phyloP scores from a whole-genome alignment of 2,888 invertebrate genomes.

The Erebia ligea region DNA sequence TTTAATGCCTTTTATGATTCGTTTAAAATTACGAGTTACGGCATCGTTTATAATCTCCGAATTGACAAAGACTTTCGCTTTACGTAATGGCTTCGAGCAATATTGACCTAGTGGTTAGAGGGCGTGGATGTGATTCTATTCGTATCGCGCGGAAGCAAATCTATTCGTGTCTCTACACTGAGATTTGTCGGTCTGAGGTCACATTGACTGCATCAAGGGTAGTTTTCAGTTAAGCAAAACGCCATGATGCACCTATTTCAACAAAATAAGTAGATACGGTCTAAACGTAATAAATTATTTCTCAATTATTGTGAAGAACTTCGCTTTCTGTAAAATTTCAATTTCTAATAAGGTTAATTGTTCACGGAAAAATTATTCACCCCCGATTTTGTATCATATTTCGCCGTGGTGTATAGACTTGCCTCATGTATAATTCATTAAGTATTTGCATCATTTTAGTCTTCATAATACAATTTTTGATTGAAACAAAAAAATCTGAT shows the following conservation, averaged over 20 bases:
- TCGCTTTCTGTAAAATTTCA: neutral
- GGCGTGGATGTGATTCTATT: neutral
- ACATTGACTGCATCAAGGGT: no score
- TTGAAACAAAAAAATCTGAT: neutral
- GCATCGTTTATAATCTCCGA: slow-evolving; percentile 23
- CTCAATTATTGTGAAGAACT: neutral
- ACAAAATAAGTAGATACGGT: no score
- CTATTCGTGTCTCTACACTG: no score
- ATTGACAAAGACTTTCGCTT: slow-evolving; percentile 36
- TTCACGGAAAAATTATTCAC: slow-evolving; percentile 4
- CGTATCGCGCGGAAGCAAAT: no score
- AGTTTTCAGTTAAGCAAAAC: no score
- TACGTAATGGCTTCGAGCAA: slow-evolving; percentile 26
- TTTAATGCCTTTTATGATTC: slow-evolving; percentile 33
- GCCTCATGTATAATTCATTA: neutral
- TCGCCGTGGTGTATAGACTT: neutral
- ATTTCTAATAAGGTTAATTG: neutral
- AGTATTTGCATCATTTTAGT: neutral
- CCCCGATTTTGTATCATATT: slow-evolving; percentile 1
- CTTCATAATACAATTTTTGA: neutral
- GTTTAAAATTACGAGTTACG: slow-evolving; percentile 30
- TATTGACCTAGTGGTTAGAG: slow-evolving; percentile 8
- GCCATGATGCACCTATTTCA: no score
- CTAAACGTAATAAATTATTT: neutral
- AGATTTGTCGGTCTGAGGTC: no score